phyloP scores from a whole-genome alignment of 2,888 invertebrate species.

The Gasteruption jaculator region DNA sequence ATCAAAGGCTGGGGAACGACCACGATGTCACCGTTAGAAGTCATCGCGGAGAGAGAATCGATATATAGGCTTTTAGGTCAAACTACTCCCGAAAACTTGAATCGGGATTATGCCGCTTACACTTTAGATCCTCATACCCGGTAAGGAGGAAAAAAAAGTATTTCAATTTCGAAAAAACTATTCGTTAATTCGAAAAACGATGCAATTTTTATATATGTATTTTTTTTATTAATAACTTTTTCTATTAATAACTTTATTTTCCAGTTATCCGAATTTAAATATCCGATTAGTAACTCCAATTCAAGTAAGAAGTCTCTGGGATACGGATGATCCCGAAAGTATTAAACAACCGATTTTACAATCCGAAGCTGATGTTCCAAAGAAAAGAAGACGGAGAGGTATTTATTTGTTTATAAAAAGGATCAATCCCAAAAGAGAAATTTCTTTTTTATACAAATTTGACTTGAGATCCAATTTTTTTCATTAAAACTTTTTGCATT shows the following conservation, averaged over 20 bases:
- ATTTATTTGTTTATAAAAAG: conserved; percentile 21
- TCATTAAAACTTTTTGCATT: conserved; percentile 13
- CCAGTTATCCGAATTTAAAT: conserved; percentile 74
- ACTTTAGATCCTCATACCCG: conserved; percentile 83
- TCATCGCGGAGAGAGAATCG: conserved; percentile 91
- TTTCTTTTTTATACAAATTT: conserved; percentile 7
- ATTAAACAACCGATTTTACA: conserved; percentile 56
- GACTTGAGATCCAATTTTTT: neutral
- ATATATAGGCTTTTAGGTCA: conserved; percentile 82
- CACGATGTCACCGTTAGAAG: conserved; percentile 69
- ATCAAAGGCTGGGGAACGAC: conserved; percentile 75
- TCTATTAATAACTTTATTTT: no score
- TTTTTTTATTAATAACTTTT: conserved; percentile 3
- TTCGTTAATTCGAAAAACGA: neutral
- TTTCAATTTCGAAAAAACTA: neutral
- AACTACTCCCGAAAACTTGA: conserved; percentile 94
- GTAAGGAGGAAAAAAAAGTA: conserved; percentile 22
- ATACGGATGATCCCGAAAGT: conserved; percentile 66
- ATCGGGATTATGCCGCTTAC: conserved; percentile 82
- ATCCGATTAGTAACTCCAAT: conserved; percentile 69
- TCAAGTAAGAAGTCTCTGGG: conserved; percentile 69
- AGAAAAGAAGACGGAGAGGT: conserved; percentile 65
- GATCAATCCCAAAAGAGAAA: neutral
- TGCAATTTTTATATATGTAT: conserved; percentile 3
- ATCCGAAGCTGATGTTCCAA: conserved; percentile 57